phyloP scores from a whole-genome alignment of 2,113 vertebrate species.

The Oreochromis tanganicae region DNA sequence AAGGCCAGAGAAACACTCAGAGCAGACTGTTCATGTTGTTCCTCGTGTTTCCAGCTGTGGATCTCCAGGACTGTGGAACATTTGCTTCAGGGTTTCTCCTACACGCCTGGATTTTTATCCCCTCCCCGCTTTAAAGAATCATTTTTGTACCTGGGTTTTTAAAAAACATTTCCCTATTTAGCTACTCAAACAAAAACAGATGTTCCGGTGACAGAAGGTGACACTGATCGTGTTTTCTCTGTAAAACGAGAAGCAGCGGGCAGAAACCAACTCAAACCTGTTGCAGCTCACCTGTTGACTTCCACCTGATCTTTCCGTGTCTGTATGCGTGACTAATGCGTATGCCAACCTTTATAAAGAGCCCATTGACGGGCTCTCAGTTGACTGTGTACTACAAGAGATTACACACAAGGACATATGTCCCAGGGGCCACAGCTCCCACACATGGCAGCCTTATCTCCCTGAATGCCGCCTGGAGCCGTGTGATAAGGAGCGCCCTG shows the following conservation, averaged over 20 bases:
- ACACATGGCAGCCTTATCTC: constrained; percentile 64
- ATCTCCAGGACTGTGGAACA: background rate
- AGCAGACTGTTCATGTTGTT: background rate
- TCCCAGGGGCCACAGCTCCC: constrained; percentile 32
- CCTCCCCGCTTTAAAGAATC: background rate
- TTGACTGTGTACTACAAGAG: constrained; percentile 68
- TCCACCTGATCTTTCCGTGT: background rate
- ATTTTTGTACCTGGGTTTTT: background rate
- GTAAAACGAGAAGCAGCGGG: background rate
- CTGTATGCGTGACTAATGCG: constrained; percentile 56
- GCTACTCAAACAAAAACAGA: background rate
- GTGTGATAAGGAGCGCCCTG: constrained; percentile 69
- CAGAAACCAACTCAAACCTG: background rate
- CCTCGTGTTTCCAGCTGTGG: background rate
- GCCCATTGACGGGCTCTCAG: constrained; percentile 63
- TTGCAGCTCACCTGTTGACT: constrained; percentile 37
- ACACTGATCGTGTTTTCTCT: background rate
- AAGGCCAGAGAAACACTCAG: background rate
- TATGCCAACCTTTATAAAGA: constrained; percentile 59
- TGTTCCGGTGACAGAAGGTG: background rate
- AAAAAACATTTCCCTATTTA: background rate
- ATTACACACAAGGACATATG: constrained; percentile 72
- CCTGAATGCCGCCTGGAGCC: constrained; percentile 43
- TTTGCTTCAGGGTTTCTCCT: background rate
- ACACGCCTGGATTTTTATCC: background rate